These are phyloP conservation scores for Drosophila algonquin DNA, from an alignment of 2,888 invertebrate genomes.

Conservation along the genomic window DNA sequence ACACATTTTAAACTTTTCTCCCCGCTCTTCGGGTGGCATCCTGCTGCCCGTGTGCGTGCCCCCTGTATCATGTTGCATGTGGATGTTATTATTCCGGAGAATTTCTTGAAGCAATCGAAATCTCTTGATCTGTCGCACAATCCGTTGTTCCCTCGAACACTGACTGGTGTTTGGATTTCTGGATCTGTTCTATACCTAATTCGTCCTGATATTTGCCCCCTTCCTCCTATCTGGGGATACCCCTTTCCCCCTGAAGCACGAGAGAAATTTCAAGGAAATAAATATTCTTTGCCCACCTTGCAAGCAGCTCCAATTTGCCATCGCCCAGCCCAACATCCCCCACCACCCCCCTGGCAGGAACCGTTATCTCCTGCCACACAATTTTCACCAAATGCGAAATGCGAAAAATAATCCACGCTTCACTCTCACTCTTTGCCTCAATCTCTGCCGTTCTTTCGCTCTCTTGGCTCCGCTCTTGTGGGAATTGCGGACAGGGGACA, in stretches of 20 bases:
- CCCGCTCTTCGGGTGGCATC: background rate
- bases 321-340: background rate
- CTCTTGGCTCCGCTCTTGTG: background rate
- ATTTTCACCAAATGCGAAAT: constrained; percentile 57
- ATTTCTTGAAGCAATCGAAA: too few relatives aligned
- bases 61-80: too few relatives aligned
- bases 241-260: background rate
- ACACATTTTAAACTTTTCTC: constrained; percentile 25
- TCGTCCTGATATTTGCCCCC: too few relatives aligned
- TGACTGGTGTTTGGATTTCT: too few relatives aligned
- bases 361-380: constrained; percentile 59
- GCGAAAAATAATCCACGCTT: constrained; percentile 56
- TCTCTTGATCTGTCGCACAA: too few relatives aligned
- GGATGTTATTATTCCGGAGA: background rate
- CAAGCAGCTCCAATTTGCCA: constrained; percentile 12
- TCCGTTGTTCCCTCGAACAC: too few relatives aligned
- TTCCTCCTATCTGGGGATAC: background rate
- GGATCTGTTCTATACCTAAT: background rate
- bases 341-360: too few relatives aligned
- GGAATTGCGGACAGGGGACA: background rate
- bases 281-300: constrained; percentile 42
- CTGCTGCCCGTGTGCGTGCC: background rate
- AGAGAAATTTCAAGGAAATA: constrained; percentile 40
- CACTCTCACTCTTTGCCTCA: background rate
- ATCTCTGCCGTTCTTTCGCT: background rate